These are phyloP conservation scores for Clarias pachynema DNA, from an alignment of 2,797 vertebrate genomes.

Conservation along the genomic window DNA sequence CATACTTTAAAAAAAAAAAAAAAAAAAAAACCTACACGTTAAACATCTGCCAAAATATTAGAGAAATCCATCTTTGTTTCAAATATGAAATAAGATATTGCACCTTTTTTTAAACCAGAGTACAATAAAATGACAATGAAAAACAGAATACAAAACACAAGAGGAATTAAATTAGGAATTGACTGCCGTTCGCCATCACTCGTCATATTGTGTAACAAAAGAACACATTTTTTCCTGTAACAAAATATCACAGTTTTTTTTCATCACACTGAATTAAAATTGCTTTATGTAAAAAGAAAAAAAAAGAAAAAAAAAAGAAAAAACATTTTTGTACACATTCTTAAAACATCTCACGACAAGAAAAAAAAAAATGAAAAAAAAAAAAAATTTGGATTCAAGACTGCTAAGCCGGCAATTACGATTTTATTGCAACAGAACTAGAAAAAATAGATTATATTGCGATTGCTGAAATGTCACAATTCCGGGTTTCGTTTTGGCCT, in stretches of 20 bases:
- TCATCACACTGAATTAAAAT: slow-evolving; percentile 78
- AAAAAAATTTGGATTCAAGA: slow-evolving; percentile 83
- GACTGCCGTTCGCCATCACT: slow-evolving; percentile 71
- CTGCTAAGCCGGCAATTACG: slow-evolving; percentile 88
- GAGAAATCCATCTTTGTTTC: slow-evolving; percentile 83
- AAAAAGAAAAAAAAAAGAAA: slow-evolving; percentile 35
- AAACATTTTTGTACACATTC: slow-evolving; percentile 65
- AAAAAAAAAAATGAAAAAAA: slow-evolving; percentile 65
- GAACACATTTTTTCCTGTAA: slow-evolving; percentile 80
- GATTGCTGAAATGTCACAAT: slow-evolving; percentile 90
- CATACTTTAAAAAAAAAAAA: slow-evolving; percentile 68
- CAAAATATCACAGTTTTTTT: slow-evolving; percentile 84
- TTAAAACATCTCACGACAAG: slow-evolving; percentile 79
- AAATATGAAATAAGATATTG: slow-evolving; percentile 87
- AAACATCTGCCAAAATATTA: slow-evolving; percentile 82
- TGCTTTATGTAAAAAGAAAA: slow-evolving; percentile 75
- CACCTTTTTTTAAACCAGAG: slow-evolving; percentile 83
- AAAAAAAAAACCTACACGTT: slow-evolving; percentile 75
- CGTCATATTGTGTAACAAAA: slow-evolving; percentile 77
- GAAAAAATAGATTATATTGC: slow-evolving; percentile 83
- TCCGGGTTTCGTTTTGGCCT: slow-evolving; percentile 82
- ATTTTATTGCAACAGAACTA: slow-evolving; percentile 89
- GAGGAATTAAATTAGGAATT: slow-evolving; percentile 82
- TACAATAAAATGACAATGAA: slow-evolving; percentile 85
- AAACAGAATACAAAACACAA: slow-evolving; percentile 81